Base-by-base conservation (phyloP, 1,140 invertebrate genomes). In the Varroa destructor region DNA sequence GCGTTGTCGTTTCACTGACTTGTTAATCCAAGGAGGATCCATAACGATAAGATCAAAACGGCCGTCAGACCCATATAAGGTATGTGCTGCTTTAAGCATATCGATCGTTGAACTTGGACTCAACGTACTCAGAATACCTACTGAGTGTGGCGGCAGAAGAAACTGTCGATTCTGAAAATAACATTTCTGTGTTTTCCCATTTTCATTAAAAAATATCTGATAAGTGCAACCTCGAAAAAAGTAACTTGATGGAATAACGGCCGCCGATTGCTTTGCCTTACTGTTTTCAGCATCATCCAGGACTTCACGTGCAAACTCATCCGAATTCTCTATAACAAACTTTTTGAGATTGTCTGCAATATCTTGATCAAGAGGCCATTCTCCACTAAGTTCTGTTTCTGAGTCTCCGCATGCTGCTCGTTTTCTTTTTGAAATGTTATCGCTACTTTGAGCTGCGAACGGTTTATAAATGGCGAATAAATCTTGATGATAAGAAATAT, bases 1-100 rank as follows among this genome's bases (percentile, higher is more conserved):
- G 12, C 61, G 61, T 37, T 67, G 61, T 4, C 61, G 40, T 37
- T 67, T 67, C 1, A 67, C 61, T 5, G 61, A 67, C 40, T 67
- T 67, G 61, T 67, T 67, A 5, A 67, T 12, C 61, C 61, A 67
- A 1, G 61, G 61, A 25, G 61, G 61, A 46, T 67, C 61, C 61
- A 67, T 67, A 37, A 67, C 61, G 61, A 67, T 67, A 2, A 67
- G 14, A 40, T 67, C 61, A 37, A 43, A 67, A 3, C 37, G 40
- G 8, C 61, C 61, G 12, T 67, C 36, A 2, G 40, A 36, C 8
- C 36, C 36, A 37, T 67, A 67, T 2, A 67, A 8, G 46, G 40
- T 40, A 12, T 40, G 10, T 12, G 61, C 61, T 40, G 61, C 61
- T 14, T 37, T 46, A 12, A 67, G 46, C 5, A 67, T 1, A 14